Evolutionary conservation across 2,888 invertebrate genomes (phyloP).

Genomic region (Melinopterus prodromus): DNA sequence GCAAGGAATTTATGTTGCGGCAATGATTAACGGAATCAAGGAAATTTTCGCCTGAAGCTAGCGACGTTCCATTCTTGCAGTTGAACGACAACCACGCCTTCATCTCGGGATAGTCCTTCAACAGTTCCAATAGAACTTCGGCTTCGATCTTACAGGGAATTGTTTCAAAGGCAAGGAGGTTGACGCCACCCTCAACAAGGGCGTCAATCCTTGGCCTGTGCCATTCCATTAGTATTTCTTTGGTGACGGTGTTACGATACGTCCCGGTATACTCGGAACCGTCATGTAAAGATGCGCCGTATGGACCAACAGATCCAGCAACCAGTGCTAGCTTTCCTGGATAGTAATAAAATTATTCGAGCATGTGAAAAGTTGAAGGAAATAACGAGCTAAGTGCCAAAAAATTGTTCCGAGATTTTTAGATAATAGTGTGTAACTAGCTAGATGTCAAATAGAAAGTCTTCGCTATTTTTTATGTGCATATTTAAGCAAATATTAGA

Average conservation of each 20-base stretch:
- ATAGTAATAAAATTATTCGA: background rate
- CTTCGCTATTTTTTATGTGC: too few relatives aligned
- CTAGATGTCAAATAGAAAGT: too few relatives aligned
- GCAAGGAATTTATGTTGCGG: constrained; percentile 64
- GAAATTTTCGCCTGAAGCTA: constrained; percentile 81
- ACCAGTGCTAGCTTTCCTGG: constrained; percentile 64
- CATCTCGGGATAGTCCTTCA: constrained; percentile 76
- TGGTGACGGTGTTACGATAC: constrained; percentile 70
- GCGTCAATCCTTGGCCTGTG: constrained; percentile 81
- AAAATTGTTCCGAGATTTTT: too few relatives aligned
- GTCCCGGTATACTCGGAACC: constrained; percentile 89
- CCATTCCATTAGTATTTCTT: constrained; percentile 74
- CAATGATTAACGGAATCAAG: constrained; percentile 72
- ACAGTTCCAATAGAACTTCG: constrained; percentile 76
- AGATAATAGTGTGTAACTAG: too few relatives aligned
- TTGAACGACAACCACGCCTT: constrained; percentile 90
- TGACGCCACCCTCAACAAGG: constrained; percentile 78
- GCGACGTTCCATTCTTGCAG: constrained; percentile 72
- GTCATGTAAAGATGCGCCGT: constrained; percentile 86
- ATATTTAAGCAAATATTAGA: too few relatives aligned
- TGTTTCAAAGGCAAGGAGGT: constrained; percentile 87
- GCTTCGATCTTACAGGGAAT: constrained; percentile 85
- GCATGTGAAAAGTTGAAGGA: background rate
- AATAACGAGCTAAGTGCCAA: background rate
- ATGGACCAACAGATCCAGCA: constrained; percentile 89